Conservation (phyloP, 2,888 invertebrate genomes). For the Hetaerina titia region DNA sequence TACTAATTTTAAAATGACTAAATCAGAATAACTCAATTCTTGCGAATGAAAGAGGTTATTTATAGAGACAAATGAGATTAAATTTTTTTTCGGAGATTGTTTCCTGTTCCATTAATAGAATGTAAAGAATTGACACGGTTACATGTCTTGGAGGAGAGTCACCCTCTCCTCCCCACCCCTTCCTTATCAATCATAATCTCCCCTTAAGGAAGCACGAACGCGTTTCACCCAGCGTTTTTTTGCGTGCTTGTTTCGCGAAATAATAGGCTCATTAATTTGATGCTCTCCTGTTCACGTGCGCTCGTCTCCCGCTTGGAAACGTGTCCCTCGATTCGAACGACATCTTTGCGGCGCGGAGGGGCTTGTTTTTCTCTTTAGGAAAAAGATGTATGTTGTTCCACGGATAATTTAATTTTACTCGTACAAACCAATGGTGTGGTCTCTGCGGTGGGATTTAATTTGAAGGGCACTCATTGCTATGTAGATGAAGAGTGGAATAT, state of each 20-base stretch:
- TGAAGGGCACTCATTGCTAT: slow-evolving; percentile 35
- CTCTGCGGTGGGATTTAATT: slow-evolving; percentile 27
- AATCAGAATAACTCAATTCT: not conserved
- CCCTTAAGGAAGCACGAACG: slow-evolving; percentile 15
- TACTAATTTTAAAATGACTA: too few species aligned
- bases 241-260: slow-evolving; percentile 5
- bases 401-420: slow-evolving; percentile 30
- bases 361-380: not conserved
- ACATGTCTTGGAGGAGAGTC: not conserved
- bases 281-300: not conserved
- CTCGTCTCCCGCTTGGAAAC: not conserved
- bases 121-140: not conserved
- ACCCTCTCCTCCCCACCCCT: not conserved
- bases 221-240: not conserved
- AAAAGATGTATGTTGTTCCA: slow-evolving; percentile 14
- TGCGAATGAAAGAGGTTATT: not conserved
- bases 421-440: slow-evolving; percentile 1
- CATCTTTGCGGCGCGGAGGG: not conserved
- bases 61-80: not conserved
- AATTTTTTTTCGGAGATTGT: not conserved
- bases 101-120: not conserved
- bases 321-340: not conserved
- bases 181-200: slow-evolving; percentile 18
- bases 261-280: slow-evolving; percentile 22
- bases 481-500: slow-evolving; percentile 13